These are phyloP conservation scores for Phylloscopus whistleri DNA, from an alignment of 2,113 vertebrate genomes.

Conservation along the genomic window DNA sequence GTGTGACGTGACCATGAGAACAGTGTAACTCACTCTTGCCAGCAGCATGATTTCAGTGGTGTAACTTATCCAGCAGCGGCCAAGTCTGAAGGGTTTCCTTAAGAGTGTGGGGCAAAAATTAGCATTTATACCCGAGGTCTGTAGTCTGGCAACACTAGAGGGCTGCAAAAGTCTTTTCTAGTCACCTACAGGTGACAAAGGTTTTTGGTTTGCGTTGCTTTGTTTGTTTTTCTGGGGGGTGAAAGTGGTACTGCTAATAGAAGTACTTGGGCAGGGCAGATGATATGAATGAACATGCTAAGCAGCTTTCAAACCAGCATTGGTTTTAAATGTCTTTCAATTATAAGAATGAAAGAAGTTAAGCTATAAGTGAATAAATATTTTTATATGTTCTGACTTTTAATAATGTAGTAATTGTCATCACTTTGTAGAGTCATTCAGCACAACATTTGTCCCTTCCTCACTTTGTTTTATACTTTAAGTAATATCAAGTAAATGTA, in stretches of 20 bases:
- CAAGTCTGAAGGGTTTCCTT: background rate
- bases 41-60: background rate
- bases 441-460: background rate
- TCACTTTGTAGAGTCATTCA: background rate
- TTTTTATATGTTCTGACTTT: background rate
- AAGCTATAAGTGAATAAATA: background rate
- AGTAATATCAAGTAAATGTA: background rate
- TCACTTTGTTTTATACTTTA: background rate
- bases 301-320: background rate
- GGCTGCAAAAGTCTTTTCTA: constrained; percentile 70
- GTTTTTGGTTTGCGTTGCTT: background rate
- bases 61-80: background rate
- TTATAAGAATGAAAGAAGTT: background rate
- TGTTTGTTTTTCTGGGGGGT: accelerated
- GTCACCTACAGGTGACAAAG: background rate
- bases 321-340: background rate
- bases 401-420: background rate
- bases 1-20: background rate
- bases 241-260: background rate
- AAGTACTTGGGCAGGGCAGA: background rate
- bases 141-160: constrained; percentile 70
- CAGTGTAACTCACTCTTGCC: background rate
- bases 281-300: background rate
- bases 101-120: background rate
- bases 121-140: constrained; percentile 15